Percentiles rank a stretch among this genome's conserved stretches.
phyloP scores from a whole-genome alignment of 92 coral and sea anemone species.

The Porites divaricata region DNA sequence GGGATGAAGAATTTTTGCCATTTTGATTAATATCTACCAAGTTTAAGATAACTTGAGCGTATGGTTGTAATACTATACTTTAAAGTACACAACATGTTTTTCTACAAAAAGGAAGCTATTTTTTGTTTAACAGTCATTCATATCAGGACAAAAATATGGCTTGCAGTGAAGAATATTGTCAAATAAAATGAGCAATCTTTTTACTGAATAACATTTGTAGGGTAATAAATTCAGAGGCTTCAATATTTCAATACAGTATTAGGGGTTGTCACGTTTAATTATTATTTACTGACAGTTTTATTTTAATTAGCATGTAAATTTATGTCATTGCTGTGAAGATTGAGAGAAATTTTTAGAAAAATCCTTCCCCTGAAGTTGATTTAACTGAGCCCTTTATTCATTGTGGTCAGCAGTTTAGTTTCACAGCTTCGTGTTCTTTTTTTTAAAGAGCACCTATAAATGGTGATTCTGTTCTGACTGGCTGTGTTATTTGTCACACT shows the following conservation, averaged over 20 bases:
- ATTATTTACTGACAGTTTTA: background rate
- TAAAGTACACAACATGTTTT: background rate
- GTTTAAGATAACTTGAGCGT: background rate
- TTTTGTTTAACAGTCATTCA: background rate
- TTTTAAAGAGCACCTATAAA: too few species aligned
- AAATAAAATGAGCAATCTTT: constrained; percentile 34
- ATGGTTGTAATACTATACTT: background rate
- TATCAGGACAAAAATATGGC: background rate
- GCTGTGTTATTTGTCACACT: too few species aligned
- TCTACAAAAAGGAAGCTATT: too few species aligned
- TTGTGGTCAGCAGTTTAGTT: too few species aligned
- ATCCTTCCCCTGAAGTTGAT: too few species aligned
- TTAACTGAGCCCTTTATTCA: too few species aligned
- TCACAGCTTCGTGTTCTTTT: too few species aligned
- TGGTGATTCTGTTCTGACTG: too few species aligned
- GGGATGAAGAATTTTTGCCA: background rate
- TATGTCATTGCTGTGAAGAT: background rate
- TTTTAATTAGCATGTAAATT: background rate
- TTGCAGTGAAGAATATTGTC: background rate
- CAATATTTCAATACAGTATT: background rate
- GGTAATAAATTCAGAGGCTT: background rate
- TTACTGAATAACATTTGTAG: background rate
- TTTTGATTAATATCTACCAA: background rate
- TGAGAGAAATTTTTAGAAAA: too few species aligned
- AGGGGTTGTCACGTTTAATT: too few species aligned